phyloP scores from a whole-genome alignment of 1,140 invertebrate genomes.

The Eupristina koningsbergeri region DNA sequence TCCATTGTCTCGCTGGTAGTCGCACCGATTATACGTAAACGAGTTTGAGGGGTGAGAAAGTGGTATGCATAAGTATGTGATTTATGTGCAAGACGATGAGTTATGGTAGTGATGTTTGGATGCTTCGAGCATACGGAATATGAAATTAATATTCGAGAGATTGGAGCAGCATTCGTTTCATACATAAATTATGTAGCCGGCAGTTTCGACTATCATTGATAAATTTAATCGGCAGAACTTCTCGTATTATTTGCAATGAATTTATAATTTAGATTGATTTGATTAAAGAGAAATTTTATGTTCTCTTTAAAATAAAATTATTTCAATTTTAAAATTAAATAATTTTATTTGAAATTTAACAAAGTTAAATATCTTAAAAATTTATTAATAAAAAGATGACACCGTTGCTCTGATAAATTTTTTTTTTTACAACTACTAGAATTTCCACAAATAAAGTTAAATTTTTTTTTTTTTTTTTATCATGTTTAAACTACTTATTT shows the following conservation, averaged over 20 bases:
- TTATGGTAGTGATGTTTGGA: slow-evolving; percentile 44
- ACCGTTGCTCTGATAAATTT: no score
- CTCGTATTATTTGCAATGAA: slow-evolving; percentile 3
- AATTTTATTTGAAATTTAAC: no score
- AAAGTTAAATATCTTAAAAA: no score
- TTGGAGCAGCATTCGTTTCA: slow-evolving; percentile 10
- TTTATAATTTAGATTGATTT: background rate
- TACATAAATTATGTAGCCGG: slow-evolving; percentile 30
- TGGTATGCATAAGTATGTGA: slow-evolving; percentile 6
- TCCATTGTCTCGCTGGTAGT: background rate
- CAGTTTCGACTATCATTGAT: slow-evolving; percentile 28
- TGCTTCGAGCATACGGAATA: slow-evolving; percentile 31
- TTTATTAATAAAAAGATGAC: no score
- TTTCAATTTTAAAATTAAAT: no score
- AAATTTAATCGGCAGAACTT: slow-evolving; percentile 34
- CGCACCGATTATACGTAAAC: background rate
- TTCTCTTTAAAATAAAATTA: no score
- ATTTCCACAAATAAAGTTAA: no score
- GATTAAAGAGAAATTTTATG: no score
- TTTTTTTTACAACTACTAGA: no score
- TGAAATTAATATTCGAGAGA: slow-evolving; percentile 46
- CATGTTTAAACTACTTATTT: no score
- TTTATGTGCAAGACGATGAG: slow-evolving; percentile 52
- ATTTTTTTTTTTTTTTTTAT: no score
- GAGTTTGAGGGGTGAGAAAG: background rate